These are phyloP conservation scores for Rutpela maculata DNA, from an alignment of 2,888 invertebrate species.

Conservation along the genomic window DNA sequence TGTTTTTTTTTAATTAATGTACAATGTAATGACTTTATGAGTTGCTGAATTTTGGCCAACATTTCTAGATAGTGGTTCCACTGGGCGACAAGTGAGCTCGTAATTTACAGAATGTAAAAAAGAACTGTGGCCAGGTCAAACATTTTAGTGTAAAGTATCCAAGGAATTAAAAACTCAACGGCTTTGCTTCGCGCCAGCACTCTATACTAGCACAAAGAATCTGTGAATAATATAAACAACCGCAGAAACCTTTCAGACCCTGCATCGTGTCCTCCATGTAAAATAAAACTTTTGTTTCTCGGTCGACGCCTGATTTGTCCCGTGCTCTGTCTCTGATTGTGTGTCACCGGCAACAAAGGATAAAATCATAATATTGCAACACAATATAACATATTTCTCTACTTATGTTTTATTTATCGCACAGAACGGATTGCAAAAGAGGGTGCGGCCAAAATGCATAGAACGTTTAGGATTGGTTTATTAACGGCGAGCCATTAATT, in stretches of 20 bases:
- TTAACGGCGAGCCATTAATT: slow-evolving; percentile 42
- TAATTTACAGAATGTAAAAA: no score
- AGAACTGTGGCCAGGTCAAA: no score
- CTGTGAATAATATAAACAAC: not conserved
- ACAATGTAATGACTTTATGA: no score
- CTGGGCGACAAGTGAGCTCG: no score
- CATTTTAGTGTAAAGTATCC: no score
- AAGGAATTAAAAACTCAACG: no score
- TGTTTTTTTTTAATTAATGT: no score
- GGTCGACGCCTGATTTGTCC: slow-evolving; percentile 8
- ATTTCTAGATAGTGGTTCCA: no score
- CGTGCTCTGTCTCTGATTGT: not conserved
- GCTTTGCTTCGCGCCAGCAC: no score
- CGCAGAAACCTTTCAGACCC: not conserved
- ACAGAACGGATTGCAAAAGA: slow-evolving; percentile 57
- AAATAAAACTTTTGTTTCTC: slow-evolving; percentile 6
- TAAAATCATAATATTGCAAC: slow-evolving; percentile 56
- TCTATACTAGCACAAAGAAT: no score
- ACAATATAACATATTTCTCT: slow-evolving; percentile 56
- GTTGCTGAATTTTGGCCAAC: no score
- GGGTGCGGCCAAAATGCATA: slow-evolving; percentile 59
- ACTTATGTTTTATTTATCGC: slow-evolving; percentile 60
- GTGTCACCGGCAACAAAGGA: slow-evolving; percentile 48
- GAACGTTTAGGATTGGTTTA: slow-evolving; percentile 41
- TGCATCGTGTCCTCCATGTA: not conserved